Base-by-base conservation (phyloP, 2,888 invertebrate genomes). In the Drosophila helvetica region DNA sequence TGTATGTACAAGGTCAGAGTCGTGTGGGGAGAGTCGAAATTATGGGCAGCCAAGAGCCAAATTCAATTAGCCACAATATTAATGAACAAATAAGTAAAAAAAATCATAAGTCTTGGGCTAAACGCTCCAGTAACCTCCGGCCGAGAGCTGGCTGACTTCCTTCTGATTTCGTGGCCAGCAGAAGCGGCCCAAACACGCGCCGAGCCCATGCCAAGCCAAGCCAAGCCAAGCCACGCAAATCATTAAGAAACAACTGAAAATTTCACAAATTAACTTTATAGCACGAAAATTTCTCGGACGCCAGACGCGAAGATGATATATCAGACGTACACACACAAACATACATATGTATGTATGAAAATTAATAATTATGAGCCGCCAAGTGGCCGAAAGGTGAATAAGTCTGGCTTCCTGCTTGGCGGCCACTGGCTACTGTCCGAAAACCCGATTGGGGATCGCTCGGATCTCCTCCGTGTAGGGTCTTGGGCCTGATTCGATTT, bases 181-280 rank as follows among this genome's bases (percentile, higher is more conserved):
- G 50, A 57, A 2, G 38, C 2, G 38, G 12, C 19, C 22, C 5
- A 56, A 56, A 45, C 33, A 47, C 57, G 57, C 22, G 48, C 47
- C 27, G 10, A 48, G 19, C 19, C 19, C 33, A 10, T 3, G 30
- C 30, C 9, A 30, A 9, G 10, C 30, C 25, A 25, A 7, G 25
- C 47, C 63, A 33, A 4, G 33, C 38, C 38, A 38, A 38, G 50
- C 65, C 59, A 63, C 70, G 85, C 78, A 77, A 86, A 86, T 79
- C 81, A 87, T 81, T 87, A 81, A 81, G 85, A 87, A 86, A 73
- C 57, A 72, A 75, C 66, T 57, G 55, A 86, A 84, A 87, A 88
- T 90, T 90, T 90, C 90, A 90, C 88, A 88, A 89, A 88, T 90
- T 90, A 82, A 83, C 78, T 90, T 88, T 88, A 78, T 88, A 86